Base-by-base conservation (phyloP, 2,888 invertebrate genomes). In the Patella ulyssiponensis region DNA sequence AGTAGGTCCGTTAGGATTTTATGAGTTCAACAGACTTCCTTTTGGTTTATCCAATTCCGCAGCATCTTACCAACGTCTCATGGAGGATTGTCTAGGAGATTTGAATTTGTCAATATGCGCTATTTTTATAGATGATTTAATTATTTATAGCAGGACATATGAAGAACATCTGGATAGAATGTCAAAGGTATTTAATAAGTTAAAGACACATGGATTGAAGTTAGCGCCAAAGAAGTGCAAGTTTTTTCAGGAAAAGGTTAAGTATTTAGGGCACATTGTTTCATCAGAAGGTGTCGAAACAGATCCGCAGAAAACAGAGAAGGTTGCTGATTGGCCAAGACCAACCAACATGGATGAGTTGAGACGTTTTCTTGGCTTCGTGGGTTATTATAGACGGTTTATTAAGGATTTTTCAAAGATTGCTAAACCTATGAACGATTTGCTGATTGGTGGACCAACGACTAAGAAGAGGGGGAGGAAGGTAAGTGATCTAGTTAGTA, bases 341-440 rank as follows among this genome's bases (percentile, higher is more conserved):
- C 77, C 79, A 33, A 75, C 51, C 7, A 75, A 73, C 54, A 33
- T 81, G 12, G 76, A 79, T n/a, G 72, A 76, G 15, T 53, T 81
- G 7, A 71, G 78, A 53, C 44, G 44, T 44, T 44, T 44, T 44
- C 44, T 44, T 7, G 7, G 9, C 9, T 44, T 44, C 44, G 44
- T 77, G 1, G 77, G 79, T 3, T 81, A 79, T 73, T 81, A 77
- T 72, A 56, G 79, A 0, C 74, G 73, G 14, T 82, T 79, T 69
- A 53, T 78, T 27, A 70, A 77, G n/a, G 76, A 76, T 56, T 77
- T 56, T 51, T 54, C 78, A 1, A 76, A 69, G n/a, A 80, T 80
- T 56, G 78, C 73, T 0, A 78, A 75, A n/a, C 81, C 74, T 17
- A 17, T 80, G 27, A 81, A 81, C 70, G 81, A 80, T 44, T 64